Evolutionary conservation across 2,797 vertebrate species (phyloP).

Genomic region (Dipus sagitta): DNA sequence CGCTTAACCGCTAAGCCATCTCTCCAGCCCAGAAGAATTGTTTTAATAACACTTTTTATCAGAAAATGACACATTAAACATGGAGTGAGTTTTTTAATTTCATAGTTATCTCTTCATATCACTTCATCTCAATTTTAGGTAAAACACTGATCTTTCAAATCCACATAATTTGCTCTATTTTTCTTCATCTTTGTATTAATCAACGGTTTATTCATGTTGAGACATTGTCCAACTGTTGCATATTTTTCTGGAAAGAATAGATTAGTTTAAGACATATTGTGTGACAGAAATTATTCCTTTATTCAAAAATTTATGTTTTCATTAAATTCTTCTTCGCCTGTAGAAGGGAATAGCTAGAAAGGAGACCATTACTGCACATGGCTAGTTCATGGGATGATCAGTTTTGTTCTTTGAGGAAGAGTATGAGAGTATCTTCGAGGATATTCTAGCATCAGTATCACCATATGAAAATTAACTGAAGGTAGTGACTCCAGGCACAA

Average conservation of each 20-base stretch:
- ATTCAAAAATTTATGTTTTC: background rate
- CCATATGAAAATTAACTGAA: too few species aligned
- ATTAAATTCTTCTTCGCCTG: background rate
- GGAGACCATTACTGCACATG: too few species aligned
- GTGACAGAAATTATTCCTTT: background rate
- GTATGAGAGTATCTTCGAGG: too few species aligned
- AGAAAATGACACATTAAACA: background rate
- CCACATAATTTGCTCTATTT: background rate
- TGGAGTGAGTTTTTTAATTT: constrained; percentile 18
- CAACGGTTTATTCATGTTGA: background rate
- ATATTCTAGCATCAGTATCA: too few species aligned
- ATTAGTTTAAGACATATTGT: background rate
- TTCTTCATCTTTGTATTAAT: constrained; percentile 50
- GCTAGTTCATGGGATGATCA: constrained; percentile 46
- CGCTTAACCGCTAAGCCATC: too few species aligned
- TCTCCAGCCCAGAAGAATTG: too few species aligned
- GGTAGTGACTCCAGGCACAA: background rate
- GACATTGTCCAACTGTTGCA: background rate
- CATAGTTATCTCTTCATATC: background rate
- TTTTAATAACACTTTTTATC: background rate
- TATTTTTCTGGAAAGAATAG: background rate
- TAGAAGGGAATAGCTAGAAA: background rate
- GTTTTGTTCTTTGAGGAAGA: constrained; percentile 72
- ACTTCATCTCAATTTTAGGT: constrained; percentile 32
- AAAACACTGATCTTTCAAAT: constrained; percentile 37